phyloP scores from a whole-genome alignment of 1,140 invertebrate species.

The Panagrolaimus sp. region DNA sequence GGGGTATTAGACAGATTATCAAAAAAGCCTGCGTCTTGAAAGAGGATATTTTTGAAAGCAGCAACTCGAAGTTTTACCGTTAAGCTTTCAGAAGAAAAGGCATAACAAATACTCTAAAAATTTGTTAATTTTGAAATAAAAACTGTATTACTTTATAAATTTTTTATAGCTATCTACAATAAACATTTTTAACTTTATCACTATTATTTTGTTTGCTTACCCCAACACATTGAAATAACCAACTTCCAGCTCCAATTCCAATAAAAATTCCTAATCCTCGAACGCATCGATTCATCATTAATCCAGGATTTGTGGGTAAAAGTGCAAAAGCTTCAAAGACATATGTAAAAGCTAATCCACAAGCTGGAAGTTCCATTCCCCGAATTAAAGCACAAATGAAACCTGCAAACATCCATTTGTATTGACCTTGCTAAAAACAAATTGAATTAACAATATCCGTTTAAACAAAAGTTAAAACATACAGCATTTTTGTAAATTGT shows the following conservation, averaged over 20 bases:
- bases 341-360: neutral
- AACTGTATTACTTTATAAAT: too few relatives aligned
- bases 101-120: slow-evolving; percentile 31
- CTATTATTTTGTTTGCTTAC: neutral
- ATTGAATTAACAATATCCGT: too few relatives aligned
- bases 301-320: neutral
- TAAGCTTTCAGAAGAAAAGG: slow-evolving; percentile 24
- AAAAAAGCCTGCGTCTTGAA: slow-evolving; percentile 35
- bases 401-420: neutral
- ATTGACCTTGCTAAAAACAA: neutral
- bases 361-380: neutral
- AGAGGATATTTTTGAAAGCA: neutral
- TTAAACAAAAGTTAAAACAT: too few relatives aligned
- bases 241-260: slow-evolving; percentile 17
- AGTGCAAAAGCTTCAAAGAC: slow-evolving; percentile 4
- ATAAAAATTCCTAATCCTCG: slow-evolving; percentile 3
- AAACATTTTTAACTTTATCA: slow-evolving; percentile 3
- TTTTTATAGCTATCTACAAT: too few relatives aligned
- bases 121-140: neutral
- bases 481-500: slow-evolving; percentile 2
- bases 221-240: slow-evolving; percentile 27
- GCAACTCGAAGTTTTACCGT: slow-evolving; percentile 2
- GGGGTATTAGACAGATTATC: slow-evolving; percentile 32
- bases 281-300: neutral
- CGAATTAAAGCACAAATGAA: slow-evolving; percentile 13